Evolutionary conservation across 2,888 invertebrate genomes (phyloP).

Genomic region (Coecobrya sp.): DNA sequence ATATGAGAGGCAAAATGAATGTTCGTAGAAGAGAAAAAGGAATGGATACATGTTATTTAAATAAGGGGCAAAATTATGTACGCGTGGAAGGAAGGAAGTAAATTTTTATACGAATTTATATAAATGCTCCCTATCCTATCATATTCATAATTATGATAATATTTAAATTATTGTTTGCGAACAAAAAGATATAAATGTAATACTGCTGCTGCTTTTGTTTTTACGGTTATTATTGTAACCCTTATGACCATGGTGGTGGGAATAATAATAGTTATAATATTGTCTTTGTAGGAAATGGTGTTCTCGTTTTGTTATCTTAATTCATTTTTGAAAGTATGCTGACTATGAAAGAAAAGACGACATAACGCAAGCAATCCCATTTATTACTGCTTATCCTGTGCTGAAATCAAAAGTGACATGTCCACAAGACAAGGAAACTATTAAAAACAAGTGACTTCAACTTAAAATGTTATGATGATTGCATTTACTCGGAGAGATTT

Average conservation of each 20-base stretch:
- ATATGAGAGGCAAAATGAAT: slow-evolving; percentile 8
- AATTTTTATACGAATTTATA: background rate
- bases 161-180: slow-evolving; percentile 12
- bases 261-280: slow-evolving; percentile 11
- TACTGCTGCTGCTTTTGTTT: slow-evolving; percentile 15
- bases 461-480: slow-evolving; percentile 2
- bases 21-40: background rate
- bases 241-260: background rate
- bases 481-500: background rate
- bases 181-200: background rate
- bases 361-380: slow-evolving; percentile 41
- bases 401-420: slow-evolving; percentile 60
- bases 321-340: slow-evolving; percentile 65
- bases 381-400: slow-evolving; percentile 63
- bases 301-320: slow-evolving; percentile 61
- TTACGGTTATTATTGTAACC: background rate
- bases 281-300: background rate
- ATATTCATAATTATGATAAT: slow-evolving; percentile 54
- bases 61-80: too few species aligned
- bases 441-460: slow-evolving; percentile 34
- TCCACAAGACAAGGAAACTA: slow-evolving; percentile 39
- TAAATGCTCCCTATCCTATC: slow-evolving; percentile 30
- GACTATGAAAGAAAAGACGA: slow-evolving; percentile 38
- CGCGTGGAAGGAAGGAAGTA: too few species aligned
- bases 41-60: too few species aligned